Base-by-base conservation (phyloP, 2,797 vertebrate genomes). In the Rhincodon typus region DNA sequence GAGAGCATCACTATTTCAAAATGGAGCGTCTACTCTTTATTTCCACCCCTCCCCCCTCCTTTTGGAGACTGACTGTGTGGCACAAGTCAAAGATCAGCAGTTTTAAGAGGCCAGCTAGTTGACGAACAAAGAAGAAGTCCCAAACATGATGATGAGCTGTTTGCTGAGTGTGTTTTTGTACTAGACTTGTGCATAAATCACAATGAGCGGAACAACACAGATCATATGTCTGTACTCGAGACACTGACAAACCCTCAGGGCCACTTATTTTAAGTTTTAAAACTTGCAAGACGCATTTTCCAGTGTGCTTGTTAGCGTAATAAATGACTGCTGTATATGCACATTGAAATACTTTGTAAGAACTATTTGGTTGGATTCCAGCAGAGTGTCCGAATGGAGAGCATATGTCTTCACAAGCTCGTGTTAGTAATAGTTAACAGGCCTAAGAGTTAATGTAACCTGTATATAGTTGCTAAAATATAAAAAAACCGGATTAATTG, bases 131-230 rank as follows among this genome's bases (percentile, higher is more conserved):
- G 94, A 77, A 70, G 19, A 23, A 53, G 15, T 17, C 42, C 27
- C 25, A 34, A 25, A 53, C 8, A 74, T n/a, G 69, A 94, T 87
- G 84, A 2, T 4, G 72, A 15, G 38, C 30, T 72, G 46, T 95
- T 95, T 95, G 70, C 46, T 17, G 27, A 74, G 69, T 50, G 23
- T 19, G 30, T 50, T 95, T 95, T 53, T 19, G 17, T 12, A 1
- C 25, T 13, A 50, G 17, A 91, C 95, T 91, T 72, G 95, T 96
- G 96, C 0, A 3, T 96, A 96, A 96, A 97, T 97, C 96, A 96
- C 38, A 34, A 95, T 96, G 96, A 96, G 67, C 57, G 23, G 42
- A 34, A 10, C 15, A n/a, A 94, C n/a, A 12, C 12, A 34, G 46
- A 67, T 67, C 82, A 46, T 23, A 50, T 46, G 94, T 82, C 84